A percentile compares a stretch with the other conserved stretches of the same genome.
phyloP scores from a whole-genome alignment of 2,113 vertebrate species.

The Onychostruthus taczanowskii region DNA sequence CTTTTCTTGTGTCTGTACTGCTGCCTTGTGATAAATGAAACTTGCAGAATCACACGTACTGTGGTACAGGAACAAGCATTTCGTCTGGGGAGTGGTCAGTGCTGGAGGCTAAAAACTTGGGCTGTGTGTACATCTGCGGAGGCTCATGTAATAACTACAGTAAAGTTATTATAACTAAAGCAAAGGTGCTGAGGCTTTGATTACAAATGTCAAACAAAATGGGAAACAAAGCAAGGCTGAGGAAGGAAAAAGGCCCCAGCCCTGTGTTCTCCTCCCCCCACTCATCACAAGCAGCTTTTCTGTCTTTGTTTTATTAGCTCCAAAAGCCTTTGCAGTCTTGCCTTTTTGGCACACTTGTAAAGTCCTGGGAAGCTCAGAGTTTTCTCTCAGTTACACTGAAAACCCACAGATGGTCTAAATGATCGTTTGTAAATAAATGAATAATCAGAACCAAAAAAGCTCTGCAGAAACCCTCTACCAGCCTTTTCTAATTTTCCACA shows the following conservation, averaged over 20 bases:
- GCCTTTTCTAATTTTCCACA: neutral
- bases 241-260: neutral
- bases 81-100: constrained; percentile 54
- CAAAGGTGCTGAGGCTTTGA: constrained; percentile 59
- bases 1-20: constrained; percentile 51
- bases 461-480: neutral
- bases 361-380: constrained; percentile 62
- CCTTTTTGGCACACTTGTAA: constrained; percentile 46
- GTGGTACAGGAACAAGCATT: constrained; percentile 45
- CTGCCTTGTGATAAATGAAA: constrained; percentile 49
- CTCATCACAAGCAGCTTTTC: constrained; percentile 7
- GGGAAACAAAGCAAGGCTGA: constrained; percentile 59
- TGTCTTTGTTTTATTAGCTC: constrained; percentile 67
- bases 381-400: constrained; percentile 55
- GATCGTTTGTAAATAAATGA: constrained; percentile 58
- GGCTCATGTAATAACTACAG: constrained; percentile 56
- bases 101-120: constrained; percentile 55
- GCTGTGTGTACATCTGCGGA: constrained; percentile 22
- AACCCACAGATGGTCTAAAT: constrained; percentile 57
- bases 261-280: neutral
- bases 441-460: constrained; percentile 27
- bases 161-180: constrained; percentile 66
- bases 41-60: constrained; percentile 53
- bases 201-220: constrained; percentile 55
- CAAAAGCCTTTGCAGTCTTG: constrained; percentile 23